phyloP scores from a whole-genome alignment of 2,888 invertebrate species.

The Thysanoteuthis rhombus region DNA sequence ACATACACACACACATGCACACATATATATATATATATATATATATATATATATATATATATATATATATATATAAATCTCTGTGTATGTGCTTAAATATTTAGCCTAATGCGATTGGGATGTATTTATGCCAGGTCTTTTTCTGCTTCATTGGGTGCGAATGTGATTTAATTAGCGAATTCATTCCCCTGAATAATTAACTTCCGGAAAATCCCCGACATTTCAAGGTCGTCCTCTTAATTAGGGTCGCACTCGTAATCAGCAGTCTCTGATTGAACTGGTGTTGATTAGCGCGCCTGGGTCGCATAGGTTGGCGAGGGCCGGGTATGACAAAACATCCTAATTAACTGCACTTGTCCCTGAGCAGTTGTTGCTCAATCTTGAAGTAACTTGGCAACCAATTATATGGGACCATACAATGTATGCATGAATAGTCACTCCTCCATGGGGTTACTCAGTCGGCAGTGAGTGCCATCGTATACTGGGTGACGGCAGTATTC shows the following conservation, averaged over 20 bases:
- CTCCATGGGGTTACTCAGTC: no score
- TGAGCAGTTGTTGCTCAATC: no score
- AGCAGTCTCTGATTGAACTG: not conserved
- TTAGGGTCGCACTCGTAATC: not conserved
- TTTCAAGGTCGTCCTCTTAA: not conserved
- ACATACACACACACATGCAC: not conserved
- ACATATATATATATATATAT: not conserved
- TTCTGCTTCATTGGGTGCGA: not conserved
- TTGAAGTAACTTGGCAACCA: no score
- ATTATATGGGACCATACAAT: no score
- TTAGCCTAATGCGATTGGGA: not conserved
- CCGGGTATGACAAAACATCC: not conserved
- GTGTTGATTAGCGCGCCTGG: not conserved
- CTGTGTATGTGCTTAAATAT: not conserved
- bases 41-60: not conserved
- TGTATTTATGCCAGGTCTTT: not conserved
- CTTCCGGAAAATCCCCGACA: not conserved
- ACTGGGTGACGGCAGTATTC: no score
- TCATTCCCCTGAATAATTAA: not conserved
- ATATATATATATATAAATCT: not conserved
- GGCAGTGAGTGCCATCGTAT: no score
- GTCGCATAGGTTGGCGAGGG: not conserved
- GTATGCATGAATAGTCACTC: no score
- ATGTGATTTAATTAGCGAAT: not conserved
- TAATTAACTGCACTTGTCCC: no score